These are phyloP conservation scores for Drosophila tanythrix DNA, from an alignment of 2,888 invertebrate species.

Conservation along the genomic window DNA sequence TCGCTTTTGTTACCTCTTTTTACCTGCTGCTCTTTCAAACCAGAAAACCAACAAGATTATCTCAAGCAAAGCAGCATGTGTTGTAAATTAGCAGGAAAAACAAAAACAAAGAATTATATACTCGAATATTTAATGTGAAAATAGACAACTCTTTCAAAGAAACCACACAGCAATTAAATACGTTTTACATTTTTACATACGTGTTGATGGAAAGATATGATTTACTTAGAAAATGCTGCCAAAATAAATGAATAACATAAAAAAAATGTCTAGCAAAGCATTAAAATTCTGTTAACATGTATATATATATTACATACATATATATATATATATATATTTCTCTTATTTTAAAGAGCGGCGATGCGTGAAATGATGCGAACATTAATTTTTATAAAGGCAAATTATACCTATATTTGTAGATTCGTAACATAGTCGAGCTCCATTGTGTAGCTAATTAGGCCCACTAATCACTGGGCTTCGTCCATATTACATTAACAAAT, in stretches of 20 bases:
- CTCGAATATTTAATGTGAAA: conserved; percentile 2
- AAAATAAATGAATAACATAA: conserved; percentile 32
- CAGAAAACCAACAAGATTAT: conserved; percentile 17
- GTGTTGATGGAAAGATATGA: conserved; percentile 18
- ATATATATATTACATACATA: not conserved
- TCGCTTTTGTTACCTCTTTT: conserved; percentile 1
- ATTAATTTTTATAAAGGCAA: conserved; percentile 30
- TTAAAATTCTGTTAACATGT: not conserved
- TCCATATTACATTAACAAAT: not conserved
- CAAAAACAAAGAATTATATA: not conserved
- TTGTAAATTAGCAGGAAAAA: conserved; percentile 11
- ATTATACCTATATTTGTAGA: conserved; percentile 1
- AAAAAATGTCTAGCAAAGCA: not conserved
- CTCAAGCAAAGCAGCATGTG: conserved; percentile 40
- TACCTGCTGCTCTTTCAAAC: conserved; percentile 7
- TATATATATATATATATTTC: not conserved
- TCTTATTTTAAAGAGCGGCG: conserved; percentile 30
- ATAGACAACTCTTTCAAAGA: conserved; percentile 20
- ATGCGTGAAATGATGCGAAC: conserved; percentile 55
- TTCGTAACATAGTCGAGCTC: conserved; percentile 21
- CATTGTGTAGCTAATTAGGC: conserved; percentile 58
- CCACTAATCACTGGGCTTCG: conserved; percentile 12
- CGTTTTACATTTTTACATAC: not conserved
- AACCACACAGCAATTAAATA: conserved; percentile 8
- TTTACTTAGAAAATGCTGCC: conserved; percentile 29